Evolutionary conservation across 2,888 invertebrate species (phyloP).

Genomic region (Sepiola atlantica): DNA sequence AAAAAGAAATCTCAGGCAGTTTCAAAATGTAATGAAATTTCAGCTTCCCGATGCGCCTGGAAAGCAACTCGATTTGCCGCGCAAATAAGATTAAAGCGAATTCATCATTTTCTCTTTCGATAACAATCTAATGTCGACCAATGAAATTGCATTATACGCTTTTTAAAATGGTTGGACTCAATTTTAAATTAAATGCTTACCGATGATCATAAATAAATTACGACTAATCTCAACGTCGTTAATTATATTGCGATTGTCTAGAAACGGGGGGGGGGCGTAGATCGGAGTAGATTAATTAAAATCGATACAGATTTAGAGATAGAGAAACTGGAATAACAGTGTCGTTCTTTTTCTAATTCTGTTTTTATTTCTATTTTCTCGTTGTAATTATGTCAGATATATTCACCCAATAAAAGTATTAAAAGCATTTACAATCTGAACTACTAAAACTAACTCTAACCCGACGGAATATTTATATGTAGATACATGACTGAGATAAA

Average conservation of each 20-base stretch:
- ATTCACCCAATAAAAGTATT: not conserved
- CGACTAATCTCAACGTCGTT: no score
- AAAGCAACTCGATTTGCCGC: not conserved
- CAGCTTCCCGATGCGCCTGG: not conserved
- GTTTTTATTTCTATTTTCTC: no score
- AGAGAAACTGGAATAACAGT: not conserved
- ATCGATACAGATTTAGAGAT: not conserved
- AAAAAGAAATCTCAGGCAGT: not conserved
- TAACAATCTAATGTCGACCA: not conserved
- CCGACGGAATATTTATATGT: no score
- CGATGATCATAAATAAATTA: conserved; percentile 5
- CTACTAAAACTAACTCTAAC: not conserved
- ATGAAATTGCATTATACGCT: not conserved
- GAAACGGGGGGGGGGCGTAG: no score
- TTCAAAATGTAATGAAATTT: not conserved
- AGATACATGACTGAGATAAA: no score
- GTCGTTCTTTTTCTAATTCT: no score
- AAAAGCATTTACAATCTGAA: not conserved
- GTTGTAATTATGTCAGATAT: not conserved
- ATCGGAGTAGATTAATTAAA: not conserved
- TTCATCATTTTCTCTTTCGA: not conserved
- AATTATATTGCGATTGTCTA: not conserved
- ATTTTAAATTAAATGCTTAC: not conserved
- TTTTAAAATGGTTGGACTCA: not conserved
- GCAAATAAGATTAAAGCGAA: not conserved